These are phyloP conservation scores for Karalla daura DNA, from an alignment of 2,797 vertebrate species.

Conservation along the genomic window DNA sequence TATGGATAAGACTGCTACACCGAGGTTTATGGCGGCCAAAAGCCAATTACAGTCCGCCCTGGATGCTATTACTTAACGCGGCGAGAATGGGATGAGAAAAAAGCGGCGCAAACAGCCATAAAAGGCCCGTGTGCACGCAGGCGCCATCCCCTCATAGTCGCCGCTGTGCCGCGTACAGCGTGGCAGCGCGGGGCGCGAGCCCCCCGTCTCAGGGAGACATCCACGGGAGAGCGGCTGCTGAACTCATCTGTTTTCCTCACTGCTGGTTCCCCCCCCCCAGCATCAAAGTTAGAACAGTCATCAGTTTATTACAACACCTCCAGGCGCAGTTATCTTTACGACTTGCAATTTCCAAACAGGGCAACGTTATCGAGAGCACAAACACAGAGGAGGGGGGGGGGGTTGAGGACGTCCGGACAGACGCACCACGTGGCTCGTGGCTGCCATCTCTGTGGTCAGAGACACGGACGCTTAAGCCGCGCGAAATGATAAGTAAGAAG, in stretches of 20 bases:
- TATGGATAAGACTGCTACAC: conserved; percentile 69
- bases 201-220: conserved; percentile 30
- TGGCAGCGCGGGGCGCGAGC: conserved; percentile 10
- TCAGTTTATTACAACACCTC: conserved; percentile 76
- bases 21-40: conserved; percentile 70
- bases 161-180: conserved; percentile 15
- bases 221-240: conserved; percentile 50
- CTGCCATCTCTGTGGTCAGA: conserved; percentile 50
- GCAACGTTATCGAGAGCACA: conserved; percentile 52
- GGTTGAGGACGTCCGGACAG: conserved; percentile 38
- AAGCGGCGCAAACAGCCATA: conserved; percentile 37
- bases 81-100: conserved; percentile 54
- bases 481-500: conserved; percentile 48
- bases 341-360: conserved; percentile 65
- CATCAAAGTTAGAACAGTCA: conserved; percentile 73
- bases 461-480: conserved; percentile 46
- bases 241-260: conserved; percentile 67
- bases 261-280: conserved; percentile 59
- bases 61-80: conserved; percentile 68
- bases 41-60: conserved; percentile 69
- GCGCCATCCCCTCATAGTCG: conserved; percentile 8
- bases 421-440: conserved; percentile 29
- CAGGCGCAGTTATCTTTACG: conserved; percentile 76
- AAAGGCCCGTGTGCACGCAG: conserved; percentile 33
- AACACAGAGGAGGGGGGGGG: conserved; percentile 39